Base-by-base conservation (phyloP, 2,888 invertebrate species). In the Dastarcus helophoroides region DNA sequence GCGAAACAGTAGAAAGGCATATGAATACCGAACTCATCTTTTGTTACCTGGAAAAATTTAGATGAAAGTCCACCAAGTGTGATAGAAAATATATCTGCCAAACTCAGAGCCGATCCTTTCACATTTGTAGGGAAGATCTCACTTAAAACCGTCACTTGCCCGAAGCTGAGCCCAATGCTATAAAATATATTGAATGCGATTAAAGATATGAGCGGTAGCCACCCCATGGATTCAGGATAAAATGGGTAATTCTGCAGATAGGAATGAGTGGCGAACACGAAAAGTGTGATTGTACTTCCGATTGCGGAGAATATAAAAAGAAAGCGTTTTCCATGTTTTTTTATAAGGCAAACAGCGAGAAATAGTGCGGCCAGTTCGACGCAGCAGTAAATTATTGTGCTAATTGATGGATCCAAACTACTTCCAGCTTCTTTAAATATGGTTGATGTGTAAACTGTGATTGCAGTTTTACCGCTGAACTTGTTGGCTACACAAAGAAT, bases 1-100 rank as follows among this genome's bases (percentile, higher is more conserved):
- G 73, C 64, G 54, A 77, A 79, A 47, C 71, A 69, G 62, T 71
- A 71, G 54, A 78, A 78, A 39, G 73, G 71, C 44, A 71, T 65
- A 52, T 73, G 71, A 48, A 74, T 71, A 21, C 71, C 72, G 33
- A 63, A 68, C 3, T 56, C 53, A 42, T 75, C 73, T 39, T 64
- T 64, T 19, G 76, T 65, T 34, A 58, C 48, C 36, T 63, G 61
- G 43, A 65, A 69, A 5, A 63, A 53, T 34, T 67, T 60, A 0
- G 68, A 63, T 2, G 65, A 62, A 8, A 66, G 31, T 15, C 67
- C 64, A 0, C 64, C 64, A 43, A 62, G 59, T 4, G 60, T 37
- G 16, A 67, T 63, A 12, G 67, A 69, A 29, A 66, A 60, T 19
- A 69, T 58, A 13, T 69, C 65, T 1, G 67, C 67, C n/a, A 70